A percentile compares a stretch with the other conserved stretches of the same genome.
Evolutionary conservation across 2,113 vertebrate genomes (phyloP).

Genomic region (Genyomyrus donnyi): DNA sequence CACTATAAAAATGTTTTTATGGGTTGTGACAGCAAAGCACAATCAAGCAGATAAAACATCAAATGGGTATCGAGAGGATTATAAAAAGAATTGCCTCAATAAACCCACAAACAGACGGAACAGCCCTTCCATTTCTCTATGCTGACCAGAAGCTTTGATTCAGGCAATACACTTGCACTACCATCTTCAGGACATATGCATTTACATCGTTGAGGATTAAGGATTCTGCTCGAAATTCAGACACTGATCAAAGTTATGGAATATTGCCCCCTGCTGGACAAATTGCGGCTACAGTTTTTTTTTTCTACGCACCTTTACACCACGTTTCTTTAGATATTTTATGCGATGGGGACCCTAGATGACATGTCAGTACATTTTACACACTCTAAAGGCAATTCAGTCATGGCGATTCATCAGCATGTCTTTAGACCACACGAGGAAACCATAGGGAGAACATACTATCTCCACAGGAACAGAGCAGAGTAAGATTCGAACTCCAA

Average conservation of each 20-base stretch:
- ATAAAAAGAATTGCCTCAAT: slow-evolving; percentile 61
- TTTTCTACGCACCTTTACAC: background rate
- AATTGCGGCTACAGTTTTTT: background rate
- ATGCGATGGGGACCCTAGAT: background rate
- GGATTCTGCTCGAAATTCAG: background rate
- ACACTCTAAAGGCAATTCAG: background rate
- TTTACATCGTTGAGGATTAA: background rate
- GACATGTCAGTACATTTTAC: background rate
- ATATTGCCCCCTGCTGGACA: slow-evolving; percentile 39
- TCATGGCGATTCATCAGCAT: background rate
- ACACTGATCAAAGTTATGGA: slow-evolving; percentile 8
- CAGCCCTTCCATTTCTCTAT: background rate
- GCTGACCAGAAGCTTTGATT: slow-evolving; percentile 19
- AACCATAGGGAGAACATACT: background rate
- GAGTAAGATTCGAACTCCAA: background rate
- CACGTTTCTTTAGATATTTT: background rate
- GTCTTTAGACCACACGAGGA: background rate
- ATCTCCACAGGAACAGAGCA: background rate
- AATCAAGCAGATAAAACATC: slow-evolving; percentile 61
- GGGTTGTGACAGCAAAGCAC: slow-evolving; percentile 50
- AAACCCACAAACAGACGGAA: slow-evolving; percentile 55
- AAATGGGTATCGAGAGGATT: slow-evolving; percentile 56
- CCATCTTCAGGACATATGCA: slow-evolving; percentile 39
- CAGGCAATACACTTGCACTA: slow-evolving; percentile 30
- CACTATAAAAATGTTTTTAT: slow-evolving; percentile 58